These are phyloP conservation scores for Eumacrocentrus americanus DNA, from an alignment of 2,888 invertebrate genomes.

Conservation along the genomic window DNA sequence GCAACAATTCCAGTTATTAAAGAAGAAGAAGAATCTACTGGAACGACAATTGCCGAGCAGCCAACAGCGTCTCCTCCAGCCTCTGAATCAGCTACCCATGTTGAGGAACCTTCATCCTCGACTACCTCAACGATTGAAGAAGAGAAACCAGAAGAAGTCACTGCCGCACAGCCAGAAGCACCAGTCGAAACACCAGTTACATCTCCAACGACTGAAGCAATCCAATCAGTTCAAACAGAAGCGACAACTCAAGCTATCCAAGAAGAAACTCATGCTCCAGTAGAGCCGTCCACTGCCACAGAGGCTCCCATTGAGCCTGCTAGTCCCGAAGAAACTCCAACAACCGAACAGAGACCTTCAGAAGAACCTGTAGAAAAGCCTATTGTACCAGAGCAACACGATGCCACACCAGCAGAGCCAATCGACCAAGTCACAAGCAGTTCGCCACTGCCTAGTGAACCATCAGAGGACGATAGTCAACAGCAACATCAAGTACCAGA, in stretches of 20 bases:
- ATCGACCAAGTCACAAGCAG: slow-evolving; percentile 3
- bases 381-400: slow-evolving; percentile 7
- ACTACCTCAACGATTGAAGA: slow-evolving; percentile 14
- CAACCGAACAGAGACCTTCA: slow-evolving; percentile 5
- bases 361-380: slow-evolving; percentile 8
- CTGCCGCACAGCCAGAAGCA: too few relatives aligned
- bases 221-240: neutral
- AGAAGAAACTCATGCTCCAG: slow-evolving; percentile 30
- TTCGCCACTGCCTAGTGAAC: neutral
- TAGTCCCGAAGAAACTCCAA: slow-evolving; percentile 8
- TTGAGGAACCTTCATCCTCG: too few relatives aligned
- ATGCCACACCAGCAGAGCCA: neutral
- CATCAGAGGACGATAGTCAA: slow-evolving; percentile 7
- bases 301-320: neutral
- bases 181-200: slow-evolving; percentile 38
- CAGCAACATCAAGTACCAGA: slow-evolving; percentile 20
- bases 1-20: neutral
- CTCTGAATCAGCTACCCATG: too few relatives aligned
- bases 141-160: too few relatives aligned
- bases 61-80: slow-evolving; percentile 1
- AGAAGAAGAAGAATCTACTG: too few relatives aligned
- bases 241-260: neutral
- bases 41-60: neutral
- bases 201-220: neutral
- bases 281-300: neutral